Evolutionary conservation across 1,140 invertebrate species (phyloP).

Genomic region (Drosophila setifemur): DNA sequence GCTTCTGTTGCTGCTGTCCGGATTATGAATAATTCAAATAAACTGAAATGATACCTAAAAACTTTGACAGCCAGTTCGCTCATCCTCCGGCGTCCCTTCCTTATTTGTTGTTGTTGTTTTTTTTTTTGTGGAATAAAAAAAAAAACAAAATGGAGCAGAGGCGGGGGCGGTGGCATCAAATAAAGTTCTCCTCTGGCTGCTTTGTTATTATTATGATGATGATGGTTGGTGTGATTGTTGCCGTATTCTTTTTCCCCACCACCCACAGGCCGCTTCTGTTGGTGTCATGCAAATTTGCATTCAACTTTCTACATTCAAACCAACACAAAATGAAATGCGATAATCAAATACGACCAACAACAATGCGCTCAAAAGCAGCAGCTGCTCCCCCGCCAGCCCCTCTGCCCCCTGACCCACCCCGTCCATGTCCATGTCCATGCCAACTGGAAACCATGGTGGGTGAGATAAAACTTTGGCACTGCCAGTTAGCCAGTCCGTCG

Average conservation of each 20-base stretch:
- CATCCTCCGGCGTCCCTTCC: not conserved
- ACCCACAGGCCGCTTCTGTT: conserved; percentile 30
- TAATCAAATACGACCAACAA: conserved; percentile 77
- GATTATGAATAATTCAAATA: conserved; percentile 81
- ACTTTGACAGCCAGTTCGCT: conserved; percentile 64
- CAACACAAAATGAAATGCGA: conserved; percentile 78
- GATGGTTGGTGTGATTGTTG: conserved; percentile 76
- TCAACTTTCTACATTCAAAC: conserved; percentile 76
- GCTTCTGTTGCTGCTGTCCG: conserved; percentile 35
- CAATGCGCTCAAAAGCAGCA: conserved; percentile 62
- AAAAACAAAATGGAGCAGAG: conserved; percentile 28
- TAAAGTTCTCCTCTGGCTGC: conserved; percentile 53
- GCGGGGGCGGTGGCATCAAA: conserved; percentile 47
- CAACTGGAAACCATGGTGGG: conserved; percentile 7
- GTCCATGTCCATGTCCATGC: not conserved
- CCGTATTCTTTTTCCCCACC: conserved; percentile 11
- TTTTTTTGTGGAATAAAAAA: conserved; percentile 8
- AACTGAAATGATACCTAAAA: conserved; percentile 80
- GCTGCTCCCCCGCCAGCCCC: not conserved
- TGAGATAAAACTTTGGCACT: conserved; percentile 73
- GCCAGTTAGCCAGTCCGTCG: conserved; percentile 42
- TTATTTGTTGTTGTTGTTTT: not conserved
- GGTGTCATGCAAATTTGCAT: conserved; percentile 79
- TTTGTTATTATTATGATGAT: conserved; percentile 68
- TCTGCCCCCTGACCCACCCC: not conserved